phyloP scores from a whole-genome alignment of 2,797 vertebrate species.

The Poliocrania exsul region DNA sequence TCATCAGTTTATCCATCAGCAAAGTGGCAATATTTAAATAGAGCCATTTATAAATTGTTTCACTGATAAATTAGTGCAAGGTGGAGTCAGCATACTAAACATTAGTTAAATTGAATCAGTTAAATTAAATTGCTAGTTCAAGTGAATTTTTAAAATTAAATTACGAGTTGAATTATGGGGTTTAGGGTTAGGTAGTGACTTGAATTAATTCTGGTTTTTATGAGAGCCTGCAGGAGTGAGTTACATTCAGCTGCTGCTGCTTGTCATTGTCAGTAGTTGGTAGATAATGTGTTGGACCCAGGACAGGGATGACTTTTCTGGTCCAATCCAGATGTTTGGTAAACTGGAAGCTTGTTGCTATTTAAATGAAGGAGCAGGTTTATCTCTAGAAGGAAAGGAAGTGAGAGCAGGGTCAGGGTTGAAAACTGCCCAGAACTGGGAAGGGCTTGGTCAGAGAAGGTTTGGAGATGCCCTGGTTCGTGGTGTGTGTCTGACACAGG shows the following conservation, averaged over 20 bases:
- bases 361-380: background rate
- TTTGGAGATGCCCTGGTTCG: background rate
- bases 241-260: background rate
- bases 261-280: background rate
- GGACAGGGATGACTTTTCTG: background rate
- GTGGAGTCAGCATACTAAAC: background rate
- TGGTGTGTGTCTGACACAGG: background rate
- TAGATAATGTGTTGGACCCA: background rate
- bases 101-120: background rate
- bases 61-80: background rate
- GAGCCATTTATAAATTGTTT: background rate
- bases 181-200: background rate
- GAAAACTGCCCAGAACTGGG: background rate
- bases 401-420: background rate
- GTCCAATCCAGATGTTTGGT: background rate
- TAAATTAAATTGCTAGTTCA: background rate
- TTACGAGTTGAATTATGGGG: background rate
- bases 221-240: background rate
- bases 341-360: background rate
- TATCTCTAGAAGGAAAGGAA: background rate
- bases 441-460: background rate
- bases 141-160: background rate
- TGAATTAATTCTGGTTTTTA: background rate
- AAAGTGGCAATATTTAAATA: background rate
- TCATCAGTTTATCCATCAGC: background rate